Base-by-base conservation (phyloP, 2,797 vertebrate genomes). In the Mallotus villosus region DNA sequence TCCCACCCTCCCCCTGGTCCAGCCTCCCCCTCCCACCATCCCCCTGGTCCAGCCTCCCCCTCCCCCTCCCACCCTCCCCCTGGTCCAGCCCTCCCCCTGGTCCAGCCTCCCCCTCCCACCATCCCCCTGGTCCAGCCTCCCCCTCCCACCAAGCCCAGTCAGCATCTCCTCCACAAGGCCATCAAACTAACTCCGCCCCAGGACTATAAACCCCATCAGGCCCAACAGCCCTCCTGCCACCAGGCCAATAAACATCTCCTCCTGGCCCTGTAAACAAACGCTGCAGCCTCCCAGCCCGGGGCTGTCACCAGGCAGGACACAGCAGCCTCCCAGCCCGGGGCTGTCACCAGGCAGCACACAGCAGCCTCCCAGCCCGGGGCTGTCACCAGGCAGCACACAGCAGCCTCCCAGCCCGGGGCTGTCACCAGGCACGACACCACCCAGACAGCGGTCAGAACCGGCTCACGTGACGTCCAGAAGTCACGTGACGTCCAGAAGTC, bases 161-260 rank as follows among this genome's bases (percentile, higher is more conserved):
- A 83, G 74, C 83, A 77, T 78, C 75, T 78, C 83, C 82, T 82
- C 75, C 62, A 37, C 80, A 76, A 41, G 78, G 77, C 77, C 73
- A 66, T 80, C 80, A 85, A 86, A 75, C 76, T 83, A 88, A 84
- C 82, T 74, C 80, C 79, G 82, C 79, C 84, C 84, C 70, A 64
- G 86, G 79, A 79, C 81, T 76, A 66, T 67, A 79, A 82, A 87
- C 68, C 68, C 75, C 77, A 80, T 77, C 82, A 85, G 78, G 78
- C 78, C 70, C 75, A 85, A 82, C 82, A 77, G 72, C 71, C 49
- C 76, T 77, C 27, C 78, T 84, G 77, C 78, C 76, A 79, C 76
- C 71, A 74, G 75, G 80, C 78, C 74, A 76, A 70, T 82, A 80
- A 81, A 78, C 76, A 77, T 61, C 73, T 72, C 79, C 75, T 83